Conservation (phyloP, 1,140 invertebrate species). For the Sinonovacula constricta region DNA sequence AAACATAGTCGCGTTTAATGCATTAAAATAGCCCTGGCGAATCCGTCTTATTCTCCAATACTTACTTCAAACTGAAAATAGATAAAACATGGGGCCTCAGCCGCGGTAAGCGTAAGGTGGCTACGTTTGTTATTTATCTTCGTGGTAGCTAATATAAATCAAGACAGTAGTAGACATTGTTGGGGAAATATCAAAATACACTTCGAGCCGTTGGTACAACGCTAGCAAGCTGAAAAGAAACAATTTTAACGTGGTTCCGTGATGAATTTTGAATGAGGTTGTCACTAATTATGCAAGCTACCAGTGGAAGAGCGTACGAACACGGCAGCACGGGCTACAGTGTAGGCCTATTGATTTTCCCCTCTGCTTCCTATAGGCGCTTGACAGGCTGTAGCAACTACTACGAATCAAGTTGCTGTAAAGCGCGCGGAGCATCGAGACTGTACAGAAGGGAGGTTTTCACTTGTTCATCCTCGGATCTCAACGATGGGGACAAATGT, state of each 20-base stretch:
- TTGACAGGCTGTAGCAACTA: not conserved
- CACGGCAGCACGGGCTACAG: not conserved
- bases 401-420: not conserved
- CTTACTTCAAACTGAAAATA: too few species aligned
- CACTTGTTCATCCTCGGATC: not conserved
- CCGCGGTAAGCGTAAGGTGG: too few species aligned
- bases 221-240: too few species aligned
- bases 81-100: too few species aligned
- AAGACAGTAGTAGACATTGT: too few species aligned
- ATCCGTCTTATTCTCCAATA: too few species aligned
- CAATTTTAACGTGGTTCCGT: constrained; percentile 40
- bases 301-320: not conserved
- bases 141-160: too few species aligned
- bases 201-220: too few species aligned
- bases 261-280: constrained; percentile 62
- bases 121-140: too few species aligned
- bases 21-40: too few species aligned
- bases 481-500: not conserved
- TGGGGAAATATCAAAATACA: too few species aligned
- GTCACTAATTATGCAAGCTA: constrained; percentile 60
- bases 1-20: too few species aligned
- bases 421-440: constrained; percentile 18
- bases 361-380: not conserved
- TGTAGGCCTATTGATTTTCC: not conserved
- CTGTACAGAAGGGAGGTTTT: not conserved